A percentile compares a stretch with the other conserved stretches of the same genome.
These are phyloP conservation scores for Chaetorhynchus papuensis DNA, from an alignment of 2,113 vertebrate genomes.

Conservation along the genomic window DNA sequence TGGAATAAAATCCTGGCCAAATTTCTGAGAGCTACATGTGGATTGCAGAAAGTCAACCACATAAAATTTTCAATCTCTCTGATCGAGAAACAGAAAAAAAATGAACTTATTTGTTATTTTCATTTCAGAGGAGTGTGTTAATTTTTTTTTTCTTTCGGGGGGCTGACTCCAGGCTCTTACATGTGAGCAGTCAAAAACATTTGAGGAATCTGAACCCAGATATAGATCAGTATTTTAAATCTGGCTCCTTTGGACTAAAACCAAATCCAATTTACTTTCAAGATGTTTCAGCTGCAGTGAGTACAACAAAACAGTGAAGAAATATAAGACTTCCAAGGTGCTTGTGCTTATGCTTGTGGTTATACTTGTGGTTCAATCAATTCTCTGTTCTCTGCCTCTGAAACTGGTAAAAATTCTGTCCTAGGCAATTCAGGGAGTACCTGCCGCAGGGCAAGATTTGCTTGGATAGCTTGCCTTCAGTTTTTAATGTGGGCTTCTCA, in stretches of 20 bases:
- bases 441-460: not conserved
- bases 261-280: not conserved
- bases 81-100: not conserved
- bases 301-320: not conserved
- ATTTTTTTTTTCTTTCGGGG: not conserved
- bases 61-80: not conserved
- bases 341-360: not conserved
- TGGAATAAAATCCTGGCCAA: not conserved
- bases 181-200: not conserved
- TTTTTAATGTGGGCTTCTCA: accelerated
- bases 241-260: not conserved
- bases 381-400: not conserved
- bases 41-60: not conserved
- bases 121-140: not conserved
- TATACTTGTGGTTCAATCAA: not conserved
- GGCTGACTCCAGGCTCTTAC: not conserved
- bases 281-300: accelerated
- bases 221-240: not conserved
- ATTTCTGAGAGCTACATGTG: not conserved
- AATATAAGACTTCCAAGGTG: not conserved
- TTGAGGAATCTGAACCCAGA: not conserved
- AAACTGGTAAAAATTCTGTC: not conserved
- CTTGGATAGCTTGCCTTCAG: not conserved
- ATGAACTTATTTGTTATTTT: not conserved
- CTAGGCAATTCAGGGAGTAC: not conserved